Conservation (phyloP, 2,113 vertebrate genomes). For the Sinosuthora webbiana region DNA sequence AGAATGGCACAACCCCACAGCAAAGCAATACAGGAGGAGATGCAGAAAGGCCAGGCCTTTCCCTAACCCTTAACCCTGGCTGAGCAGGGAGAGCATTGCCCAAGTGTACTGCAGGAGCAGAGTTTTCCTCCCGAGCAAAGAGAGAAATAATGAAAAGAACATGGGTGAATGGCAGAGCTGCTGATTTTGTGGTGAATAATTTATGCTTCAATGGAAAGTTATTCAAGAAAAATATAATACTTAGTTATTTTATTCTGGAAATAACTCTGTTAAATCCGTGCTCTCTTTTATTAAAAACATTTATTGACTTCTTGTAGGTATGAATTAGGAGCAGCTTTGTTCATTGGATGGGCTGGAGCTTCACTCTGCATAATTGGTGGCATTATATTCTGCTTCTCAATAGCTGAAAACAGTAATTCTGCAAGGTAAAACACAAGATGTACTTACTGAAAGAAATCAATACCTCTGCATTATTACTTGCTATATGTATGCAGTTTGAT, state of each 20-base stretch:
- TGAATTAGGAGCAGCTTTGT: constrained; percentile 92
- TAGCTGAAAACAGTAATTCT: constrained; percentile 71
- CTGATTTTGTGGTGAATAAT: not conserved
- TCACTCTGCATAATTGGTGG: constrained; percentile 86
- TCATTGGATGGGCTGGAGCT: constrained; percentile 93
- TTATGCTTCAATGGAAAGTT: not conserved
- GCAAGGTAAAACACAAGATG: constrained; percentile 72
- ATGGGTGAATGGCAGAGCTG: not conserved
- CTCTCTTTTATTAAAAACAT: not conserved
- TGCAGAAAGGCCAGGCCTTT: not conserved
- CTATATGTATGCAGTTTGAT: not conserved
- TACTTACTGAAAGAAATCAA: not conserved
- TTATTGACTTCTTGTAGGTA: constrained; percentile 75
- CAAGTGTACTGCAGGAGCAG: not conserved
- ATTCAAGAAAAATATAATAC: not conserved
- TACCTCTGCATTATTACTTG: not conserved
- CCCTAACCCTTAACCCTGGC: not conserved
- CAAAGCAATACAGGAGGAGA: not conserved
- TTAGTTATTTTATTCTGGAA: not conserved
- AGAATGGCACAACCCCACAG: rapidly evolving
- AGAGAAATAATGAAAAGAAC: not conserved
- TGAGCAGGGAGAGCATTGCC: not conserved
- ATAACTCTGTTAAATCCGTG: not conserved
- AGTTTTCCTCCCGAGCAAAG: not conserved
- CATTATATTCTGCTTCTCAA: constrained; percentile 82